Conservation (phyloP, 2,797 vertebrate species). For the Simalia tracyae region DNA sequence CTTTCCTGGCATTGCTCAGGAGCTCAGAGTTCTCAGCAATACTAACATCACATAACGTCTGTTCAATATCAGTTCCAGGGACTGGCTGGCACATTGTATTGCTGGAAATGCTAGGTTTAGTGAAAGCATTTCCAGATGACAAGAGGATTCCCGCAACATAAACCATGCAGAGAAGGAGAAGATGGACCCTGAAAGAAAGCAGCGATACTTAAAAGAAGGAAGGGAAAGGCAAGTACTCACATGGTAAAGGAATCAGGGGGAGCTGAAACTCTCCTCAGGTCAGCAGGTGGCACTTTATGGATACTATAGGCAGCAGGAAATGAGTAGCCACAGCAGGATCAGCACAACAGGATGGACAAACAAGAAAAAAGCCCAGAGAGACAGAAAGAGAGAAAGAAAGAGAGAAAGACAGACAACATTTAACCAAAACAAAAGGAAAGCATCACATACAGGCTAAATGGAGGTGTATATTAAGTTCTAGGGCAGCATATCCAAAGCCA, state of each 20-base stretch:
- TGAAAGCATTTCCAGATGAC: neutral
- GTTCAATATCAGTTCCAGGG: neutral
- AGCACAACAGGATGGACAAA: slow-evolving; percentile 71
- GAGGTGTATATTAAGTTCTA: slow-evolving; percentile 66
- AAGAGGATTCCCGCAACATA: neutral
- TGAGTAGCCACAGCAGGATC: slow-evolving; percentile 74
- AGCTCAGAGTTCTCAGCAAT: neutral
- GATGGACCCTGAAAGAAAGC: neutral
- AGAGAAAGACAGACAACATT: slow-evolving; percentile 45
- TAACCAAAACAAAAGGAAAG: slow-evolving; percentile 79
- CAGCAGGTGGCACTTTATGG: slow-evolving; percentile 97
- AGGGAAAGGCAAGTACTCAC: slow-evolving; percentile 84
- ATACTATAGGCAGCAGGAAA: slow-evolving; percentile 85
- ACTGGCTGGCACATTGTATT: neutral
- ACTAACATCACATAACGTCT: neutral
- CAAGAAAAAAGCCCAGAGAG: slow-evolving; percentile 67
- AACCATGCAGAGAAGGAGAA: neutral
- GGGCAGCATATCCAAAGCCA: slow-evolving; percentile 50
- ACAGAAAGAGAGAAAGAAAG: slow-evolving; percentile 41
- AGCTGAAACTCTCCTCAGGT: slow-evolving; percentile 97
- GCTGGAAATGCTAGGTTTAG: slow-evolving; percentile 10
- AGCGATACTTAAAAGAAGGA: slow-evolving; percentile 31
- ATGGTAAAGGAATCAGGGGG: slow-evolving; percentile 98
- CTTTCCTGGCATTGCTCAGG: neutral
- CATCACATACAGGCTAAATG: slow-evolving; percentile 64